These are phyloP conservation scores for Zapornia atra DNA, from an alignment of 2,113 vertebrate genomes.

Conservation along the genomic window DNA sequence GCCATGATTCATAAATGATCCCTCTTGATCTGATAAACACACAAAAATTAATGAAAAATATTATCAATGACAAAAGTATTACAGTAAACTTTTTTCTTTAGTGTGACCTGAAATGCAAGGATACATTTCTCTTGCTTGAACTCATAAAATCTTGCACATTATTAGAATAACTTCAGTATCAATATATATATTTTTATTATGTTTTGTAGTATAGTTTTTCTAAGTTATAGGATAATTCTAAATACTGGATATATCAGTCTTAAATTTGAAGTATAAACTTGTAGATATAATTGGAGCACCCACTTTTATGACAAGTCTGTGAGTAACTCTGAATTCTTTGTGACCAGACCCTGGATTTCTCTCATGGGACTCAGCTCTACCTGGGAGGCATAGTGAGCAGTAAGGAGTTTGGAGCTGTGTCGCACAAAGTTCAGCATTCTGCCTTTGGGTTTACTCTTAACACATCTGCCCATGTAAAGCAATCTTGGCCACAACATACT, in stretches of 20 bases:
- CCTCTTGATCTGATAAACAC: neutral
- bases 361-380: neutral
- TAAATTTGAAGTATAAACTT: neutral
- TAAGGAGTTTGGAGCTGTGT: neutral
- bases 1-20: neutral
- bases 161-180: neutral
- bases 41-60: neutral
- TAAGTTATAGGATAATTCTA: neutral
- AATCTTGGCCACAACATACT: neutral
- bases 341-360: neutral
- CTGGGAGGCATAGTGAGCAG: neutral
- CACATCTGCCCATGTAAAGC: neutral
- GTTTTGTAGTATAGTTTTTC: neutral
- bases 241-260: neutral
- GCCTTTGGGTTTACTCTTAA: neutral
- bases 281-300: neutral
- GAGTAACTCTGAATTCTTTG: neutral
- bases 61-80: neutral
- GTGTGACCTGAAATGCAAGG: neutral
- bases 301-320: neutral
- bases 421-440: accelerated
- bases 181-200: neutral
- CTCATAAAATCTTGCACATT: neutral
- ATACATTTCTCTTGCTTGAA: neutral
- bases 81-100: neutral